Base-by-base conservation (phyloP, 2,797 vertebrate genomes). In the Menidia menidia region DNA sequence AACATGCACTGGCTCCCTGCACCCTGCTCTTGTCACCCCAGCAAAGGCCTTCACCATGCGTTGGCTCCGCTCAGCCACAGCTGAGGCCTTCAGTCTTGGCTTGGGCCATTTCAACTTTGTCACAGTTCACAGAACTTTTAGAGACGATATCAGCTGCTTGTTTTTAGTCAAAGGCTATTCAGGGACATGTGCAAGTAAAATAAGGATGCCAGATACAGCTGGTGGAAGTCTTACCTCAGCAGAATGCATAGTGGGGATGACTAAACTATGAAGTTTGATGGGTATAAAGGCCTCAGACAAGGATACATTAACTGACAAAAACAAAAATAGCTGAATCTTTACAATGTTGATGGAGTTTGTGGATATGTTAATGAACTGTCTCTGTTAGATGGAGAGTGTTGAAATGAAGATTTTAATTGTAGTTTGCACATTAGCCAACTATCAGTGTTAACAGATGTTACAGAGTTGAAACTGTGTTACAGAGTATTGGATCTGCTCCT, bases 81-180 rank as follows among this genome's bases (percentile, higher is more conserved):
- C 92, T 93, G 92, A 93, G 92, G 90, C 90, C 90, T 90, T 75
- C 70, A 64, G 77, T 90, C 83, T 92, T 91, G 92, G 92, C 91
- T 90, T 82, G 67, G 91, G 84, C 82, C 88, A 70, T 53, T 78
- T 89, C 86, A 92, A 92, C 91, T 92, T 92, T 65, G 73, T 77
- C 75, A 44, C 60, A 89, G 85, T 88, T 87, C 67, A 52, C 0
- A 58, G 53, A 86, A 89, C 78, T 89, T 87, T 39, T 77, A 48
- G 14, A 56, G 68, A 64, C 25, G 58, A 54, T 18, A 3, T 39
- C 3, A 60, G 41, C 60, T 54, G 15, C 18, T 35, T 15, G 66
- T 82, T 66, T 48, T 54, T 51, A n/a, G n/a, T 0, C 10, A 0
- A 19, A 43, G 32, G 10, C 41, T 50, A 71, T 11, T 12, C 11